These are phyloP conservation scores for Conus canariensis DNA, from an alignment of 2,888 invertebrate genomes.

Conservation along the genomic window DNA sequence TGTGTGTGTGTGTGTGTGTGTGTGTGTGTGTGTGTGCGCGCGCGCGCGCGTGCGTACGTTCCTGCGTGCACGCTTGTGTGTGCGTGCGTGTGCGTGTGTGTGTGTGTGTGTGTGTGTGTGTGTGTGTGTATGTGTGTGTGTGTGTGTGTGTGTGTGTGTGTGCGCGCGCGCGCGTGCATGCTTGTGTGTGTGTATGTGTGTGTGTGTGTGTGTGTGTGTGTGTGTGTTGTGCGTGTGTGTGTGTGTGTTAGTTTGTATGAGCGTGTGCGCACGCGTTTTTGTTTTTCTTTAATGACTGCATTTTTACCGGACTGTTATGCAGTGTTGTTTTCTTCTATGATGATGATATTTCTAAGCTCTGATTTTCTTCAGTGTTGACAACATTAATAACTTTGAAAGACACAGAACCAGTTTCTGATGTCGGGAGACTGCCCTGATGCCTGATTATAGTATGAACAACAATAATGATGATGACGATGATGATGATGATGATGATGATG, in stretches of 20 bases:
- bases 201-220: background rate
- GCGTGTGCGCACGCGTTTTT: background rate
- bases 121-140: background rate
- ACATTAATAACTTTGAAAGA: too few relatives aligned
- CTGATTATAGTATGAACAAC: too few relatives aligned
- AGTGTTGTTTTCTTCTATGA: too few relatives aligned
- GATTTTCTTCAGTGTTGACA: too few relatives aligned
- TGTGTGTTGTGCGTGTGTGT: constrained; percentile 3
- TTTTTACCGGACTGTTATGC: too few relatives aligned
- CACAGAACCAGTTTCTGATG: too few relatives aligned
- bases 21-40: background rate
- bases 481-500: too few relatives aligned
- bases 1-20: background rate
- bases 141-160: constrained; percentile 25
- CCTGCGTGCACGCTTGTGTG: background rate
- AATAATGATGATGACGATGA: too few relatives aligned
- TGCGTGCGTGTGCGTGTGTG: background rate
- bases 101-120: background rate
- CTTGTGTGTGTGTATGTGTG: background rate
- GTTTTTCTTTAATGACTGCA: background rate
- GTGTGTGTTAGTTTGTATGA: background rate
- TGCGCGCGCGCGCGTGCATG: background rate
- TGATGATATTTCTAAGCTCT: too few relatives aligned
- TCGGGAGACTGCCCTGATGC: too few relatives aligned
- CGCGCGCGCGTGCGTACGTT: background rate